These are phyloP conservation scores for Odontamblyopus rebecca DNA, from an alignment of 2,797 vertebrate species.

Conservation along the genomic window DNA sequence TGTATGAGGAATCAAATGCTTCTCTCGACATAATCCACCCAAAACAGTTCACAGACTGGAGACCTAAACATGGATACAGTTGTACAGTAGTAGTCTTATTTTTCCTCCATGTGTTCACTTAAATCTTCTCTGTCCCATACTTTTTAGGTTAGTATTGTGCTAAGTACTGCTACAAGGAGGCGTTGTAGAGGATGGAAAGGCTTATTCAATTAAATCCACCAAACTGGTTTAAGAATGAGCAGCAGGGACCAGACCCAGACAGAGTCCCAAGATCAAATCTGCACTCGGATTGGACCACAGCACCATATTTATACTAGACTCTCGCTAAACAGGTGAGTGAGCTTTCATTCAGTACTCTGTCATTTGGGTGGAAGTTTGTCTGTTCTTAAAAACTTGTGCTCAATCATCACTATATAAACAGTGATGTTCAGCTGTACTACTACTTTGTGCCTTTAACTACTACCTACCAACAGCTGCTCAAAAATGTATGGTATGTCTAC, in stretches of 20 bases:
- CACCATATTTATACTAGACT: background rate
- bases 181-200: constrained; percentile 56
- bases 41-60: background rate
- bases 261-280: constrained; percentile 1
- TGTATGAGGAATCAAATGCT: background rate
- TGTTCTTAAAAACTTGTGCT: background rate
- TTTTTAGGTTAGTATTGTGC: background rate
- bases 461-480: background rate
- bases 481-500: background rate
- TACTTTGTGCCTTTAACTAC: background rate
- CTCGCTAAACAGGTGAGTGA: constrained; percentile 2
- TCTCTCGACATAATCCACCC: background rate
- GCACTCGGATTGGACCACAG: background rate
- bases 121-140: background rate
- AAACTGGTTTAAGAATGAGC: constrained; percentile 37
- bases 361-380: background rate
- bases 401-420: background rate
- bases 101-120: background rate
- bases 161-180: constrained; percentile 28
- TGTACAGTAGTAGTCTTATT: background rate
- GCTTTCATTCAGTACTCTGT: background rate
- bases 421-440: background rate
- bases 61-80: background rate
- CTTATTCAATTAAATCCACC: constrained; percentile 69
- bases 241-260: constrained; percentile 32